Conservation (phyloP, 2,888 invertebrate genomes). For the Hemistola chrysoprasaria region DNA sequence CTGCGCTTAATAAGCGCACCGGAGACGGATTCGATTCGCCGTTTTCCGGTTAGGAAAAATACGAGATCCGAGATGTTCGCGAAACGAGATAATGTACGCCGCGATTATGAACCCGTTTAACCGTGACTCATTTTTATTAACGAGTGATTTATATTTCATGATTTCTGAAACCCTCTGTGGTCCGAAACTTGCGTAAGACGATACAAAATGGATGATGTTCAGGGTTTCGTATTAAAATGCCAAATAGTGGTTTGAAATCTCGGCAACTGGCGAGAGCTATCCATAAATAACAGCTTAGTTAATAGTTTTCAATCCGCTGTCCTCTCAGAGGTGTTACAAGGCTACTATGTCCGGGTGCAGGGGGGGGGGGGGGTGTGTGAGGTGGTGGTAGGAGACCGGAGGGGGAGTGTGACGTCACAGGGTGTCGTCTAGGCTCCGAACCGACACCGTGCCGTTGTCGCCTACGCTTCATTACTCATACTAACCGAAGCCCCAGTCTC, state of each 20-base stretch:
- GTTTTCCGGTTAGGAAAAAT: constrained; percentile 15
- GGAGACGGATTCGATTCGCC: constrained; percentile 11
- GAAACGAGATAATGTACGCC: constrained; percentile 6
- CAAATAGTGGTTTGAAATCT: constrained; percentile 18
- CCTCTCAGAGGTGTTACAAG: constrained; percentile 22
- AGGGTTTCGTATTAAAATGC: constrained; percentile 7
- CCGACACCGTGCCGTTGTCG: constrained; percentile 13
- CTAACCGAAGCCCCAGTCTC: constrained; percentile 7
- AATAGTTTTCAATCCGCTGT: constrained; percentile 27
- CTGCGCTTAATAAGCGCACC: constrained; percentile 17
- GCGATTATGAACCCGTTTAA: constrained; percentile 12
- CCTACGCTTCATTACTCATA: constrained; percentile 25
- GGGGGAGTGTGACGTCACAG: constrained; percentile 23
- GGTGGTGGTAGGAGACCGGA: too few relatives aligned
- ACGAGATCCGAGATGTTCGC: constrained; percentile 4
- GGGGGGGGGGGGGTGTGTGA: constrained; percentile 4
- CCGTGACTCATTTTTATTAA: constrained; percentile 12
- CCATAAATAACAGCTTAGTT: constrained; percentile 30
- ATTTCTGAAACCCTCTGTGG: background rate
- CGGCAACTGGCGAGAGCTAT: constrained; percentile 20
- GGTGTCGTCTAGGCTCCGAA: constrained; percentile 16
- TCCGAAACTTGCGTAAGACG: background rate
- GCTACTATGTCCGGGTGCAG: constrained; percentile 12
- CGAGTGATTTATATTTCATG: constrained; percentile 13
- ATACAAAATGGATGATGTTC: constrained; percentile 12